Base-by-base conservation (phyloP, 2,888 invertebrate species). In the Drosophila ochracea region DNA sequence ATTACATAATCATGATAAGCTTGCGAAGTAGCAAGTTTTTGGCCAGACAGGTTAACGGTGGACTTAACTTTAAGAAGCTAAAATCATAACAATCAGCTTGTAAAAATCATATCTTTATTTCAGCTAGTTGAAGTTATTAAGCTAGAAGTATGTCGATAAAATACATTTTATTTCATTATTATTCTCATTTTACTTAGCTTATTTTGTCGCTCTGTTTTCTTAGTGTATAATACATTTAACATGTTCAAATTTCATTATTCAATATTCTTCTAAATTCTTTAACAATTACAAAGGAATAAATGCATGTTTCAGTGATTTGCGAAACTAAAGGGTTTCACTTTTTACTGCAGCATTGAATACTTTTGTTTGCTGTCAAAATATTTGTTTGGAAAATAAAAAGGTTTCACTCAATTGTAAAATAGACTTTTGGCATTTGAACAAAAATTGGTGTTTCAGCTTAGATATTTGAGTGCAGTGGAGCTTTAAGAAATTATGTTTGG, bases 1-100 rank as follows among this genome's bases (percentile, higher is more conserved):
- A 87, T 89, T 88, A 86, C 78, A 74, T 74, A 84, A 87, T 86
- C 82, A 78, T 66, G 70, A 67, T 76, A 63, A 54, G 39, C 52
- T 43, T 9, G 11, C 43, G 47, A 53, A 43, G 67, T 31, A 31
- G 37, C 66, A 25, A 41, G 58, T 58, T 59, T 21, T 59, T 53
- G 16, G 25, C 49, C 28, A 41, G 39, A n/a, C 39, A 55, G 55
- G 68, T 68, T 70, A 55, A 35, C n/a, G 25, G 16, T 47, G 21
- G 9, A 30, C n/a, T 4, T 30, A 30, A 41, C 41, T 39, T n/a
- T 41, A 3, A 41, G 16, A n/a, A n/a, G 35, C 28, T 4, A 13
- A 39, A 31, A 21, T 19, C 19, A 11, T 19, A 28, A 16, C 16
- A 30, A 21, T 30, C 5, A 37, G 10, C 5, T 50, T 19, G 9